Percentiles rank a stretch among this genome's conserved stretches.
Evolutionary conservation across 2,113 vertebrate species (phyloP).

Genomic region (Laterallus jamaicensis): DNA sequence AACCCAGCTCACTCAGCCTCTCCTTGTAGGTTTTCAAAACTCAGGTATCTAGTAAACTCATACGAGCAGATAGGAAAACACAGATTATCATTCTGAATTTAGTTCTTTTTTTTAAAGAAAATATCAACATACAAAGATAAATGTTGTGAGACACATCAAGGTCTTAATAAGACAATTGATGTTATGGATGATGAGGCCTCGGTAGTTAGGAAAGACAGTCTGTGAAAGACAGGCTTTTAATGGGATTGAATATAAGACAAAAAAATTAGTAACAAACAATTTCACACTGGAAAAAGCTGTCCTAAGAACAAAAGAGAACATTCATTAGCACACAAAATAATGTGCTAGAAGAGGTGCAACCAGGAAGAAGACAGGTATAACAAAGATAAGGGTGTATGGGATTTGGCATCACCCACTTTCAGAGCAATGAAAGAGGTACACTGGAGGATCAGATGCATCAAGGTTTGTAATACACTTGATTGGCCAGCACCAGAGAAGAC

Average conservation of each 20-base stretch:
- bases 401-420: not conserved
- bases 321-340: not conserved
- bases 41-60: not conserved
- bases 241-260: not conserved
- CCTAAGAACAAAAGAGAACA: slow-evolving; percentile 14
- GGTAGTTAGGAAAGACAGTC: not conserved
- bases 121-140: not conserved
- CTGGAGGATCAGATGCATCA: not conserved
- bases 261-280: slow-evolving; percentile 6
- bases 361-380: not conserved
- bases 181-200: not conserved
- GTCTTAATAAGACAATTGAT: not conserved
- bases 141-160: not conserved
- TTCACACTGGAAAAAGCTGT: not conserved
- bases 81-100: not conserved
- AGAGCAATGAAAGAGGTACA: not conserved
- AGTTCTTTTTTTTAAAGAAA: slow-evolving; percentile 13
- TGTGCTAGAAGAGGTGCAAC: not conserved
- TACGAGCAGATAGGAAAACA: not conserved
- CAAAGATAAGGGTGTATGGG: not conserved
- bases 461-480: not conserved
- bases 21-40: not conserved
- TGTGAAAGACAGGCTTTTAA: not conserved
- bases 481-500: not conserved
- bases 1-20: no score